A percentile compares a stretch with the other conserved stretches of the same genome.
Evolutionary conservation across 2,113 vertebrate species (phyloP).

Genomic region (Rostratula benghalensis): DNA sequence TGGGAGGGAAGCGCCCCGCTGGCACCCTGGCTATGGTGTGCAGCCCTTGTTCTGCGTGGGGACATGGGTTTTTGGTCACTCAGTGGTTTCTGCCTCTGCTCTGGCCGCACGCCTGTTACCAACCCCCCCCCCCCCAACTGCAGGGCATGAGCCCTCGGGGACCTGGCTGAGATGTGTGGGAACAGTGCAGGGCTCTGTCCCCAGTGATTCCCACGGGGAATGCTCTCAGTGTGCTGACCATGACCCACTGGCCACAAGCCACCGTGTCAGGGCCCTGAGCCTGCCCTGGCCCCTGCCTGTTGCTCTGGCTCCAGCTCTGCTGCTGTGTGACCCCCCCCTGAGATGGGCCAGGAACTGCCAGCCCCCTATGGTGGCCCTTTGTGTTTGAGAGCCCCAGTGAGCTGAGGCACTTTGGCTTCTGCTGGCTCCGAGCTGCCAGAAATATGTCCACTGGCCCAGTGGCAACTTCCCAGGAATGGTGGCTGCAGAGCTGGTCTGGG

Average conservation of each 20-base stretch:
- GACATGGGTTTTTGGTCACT: too few relatives aligned
- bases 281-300: fast-evolving
- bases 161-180: fast-evolving
- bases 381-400: not conserved
- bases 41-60: not conserved
- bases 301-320: fast-evolving
- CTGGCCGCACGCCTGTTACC: fast-evolving
- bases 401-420: not conserved
- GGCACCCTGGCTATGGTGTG: not conserved
- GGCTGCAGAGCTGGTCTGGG: not conserved
- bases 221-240: not conserved
- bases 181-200: not conserved
- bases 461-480: fast-evolving
- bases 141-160: not conserved
- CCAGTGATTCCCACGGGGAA: not conserved
- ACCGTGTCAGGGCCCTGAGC: fast-evolving
- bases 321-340: not conserved
- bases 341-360: fast-evolving
- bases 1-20: not conserved
- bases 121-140: fast-evolving
- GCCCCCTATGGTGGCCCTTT: not conserved
- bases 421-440: not conserved
- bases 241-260: fast-evolving
- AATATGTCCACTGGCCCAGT: fast-evolving
- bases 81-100: not conserved